A percentile compares a stretch with the other conserved stretches of the same genome.
These are phyloP conservation scores for Sacculina carcini DNA, from an alignment of 2,888 invertebrate genomes.

Conservation along the genomic window DNA sequence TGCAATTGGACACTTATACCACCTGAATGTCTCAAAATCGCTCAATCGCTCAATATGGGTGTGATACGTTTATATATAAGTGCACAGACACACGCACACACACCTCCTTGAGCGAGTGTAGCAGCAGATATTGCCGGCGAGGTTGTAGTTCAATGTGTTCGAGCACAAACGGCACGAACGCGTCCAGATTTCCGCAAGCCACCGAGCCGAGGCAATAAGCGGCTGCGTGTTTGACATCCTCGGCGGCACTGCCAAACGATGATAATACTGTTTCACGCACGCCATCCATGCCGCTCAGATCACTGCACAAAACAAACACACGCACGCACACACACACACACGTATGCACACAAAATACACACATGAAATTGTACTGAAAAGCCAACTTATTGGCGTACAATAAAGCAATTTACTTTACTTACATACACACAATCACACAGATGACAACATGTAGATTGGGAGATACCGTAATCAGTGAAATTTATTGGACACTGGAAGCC, in stretches of 20 bases:
- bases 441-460: too few relatives aligned
- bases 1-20: background rate
- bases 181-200: conserved; percentile 75
- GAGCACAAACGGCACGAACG: conserved; percentile 79
- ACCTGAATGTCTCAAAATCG: background rate
- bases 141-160: conserved; percentile 81
- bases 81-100: conserved; percentile 6
- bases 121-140: conserved; percentile 72
- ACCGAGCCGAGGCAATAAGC: conserved; percentile 89
- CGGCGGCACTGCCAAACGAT: conserved; percentile 69
- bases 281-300: conserved; percentile 45
- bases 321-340: background rate
- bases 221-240: conserved; percentile 92
- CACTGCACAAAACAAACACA: conserved; percentile 24
- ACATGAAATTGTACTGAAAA: background rate
- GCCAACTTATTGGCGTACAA: background rate
- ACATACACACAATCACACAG: background rate
- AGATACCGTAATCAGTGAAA: too few relatives aligned
- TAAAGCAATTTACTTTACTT: background rate
- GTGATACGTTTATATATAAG: background rate
- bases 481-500: too few relatives aligned
- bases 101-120: conserved; percentile 93
- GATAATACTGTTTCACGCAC: conserved; percentile 32
- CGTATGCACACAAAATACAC: background rate
- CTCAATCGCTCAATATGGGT: background rate